phyloP scores from a whole-genome alignment of 2,888 invertebrate genomes.

The Argyresthia goedartella region DNA sequence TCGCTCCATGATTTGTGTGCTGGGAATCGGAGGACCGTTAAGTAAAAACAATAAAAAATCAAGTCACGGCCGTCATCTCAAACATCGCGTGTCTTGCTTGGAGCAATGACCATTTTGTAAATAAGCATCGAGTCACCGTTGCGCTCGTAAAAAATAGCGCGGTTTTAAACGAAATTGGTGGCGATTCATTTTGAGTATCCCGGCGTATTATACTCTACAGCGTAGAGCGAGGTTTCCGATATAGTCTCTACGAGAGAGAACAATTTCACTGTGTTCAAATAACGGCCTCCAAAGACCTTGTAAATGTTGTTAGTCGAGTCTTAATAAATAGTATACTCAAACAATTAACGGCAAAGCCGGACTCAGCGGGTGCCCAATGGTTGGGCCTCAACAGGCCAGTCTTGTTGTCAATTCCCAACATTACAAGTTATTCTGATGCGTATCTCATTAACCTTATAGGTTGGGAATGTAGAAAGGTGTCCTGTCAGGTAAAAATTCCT shows the following conservation, averaged over 20 bases:
- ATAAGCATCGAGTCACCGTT: slow-evolving; percentile 4
- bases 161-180: too few relatives aligned
- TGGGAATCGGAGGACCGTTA: not conserved
- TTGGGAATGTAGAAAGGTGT: slow-evolving; percentile 8
- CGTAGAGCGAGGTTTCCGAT: too few relatives aligned
- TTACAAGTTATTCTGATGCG: slow-evolving; percentile 8
- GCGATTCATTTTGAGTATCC: too few relatives aligned
- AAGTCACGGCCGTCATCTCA: not conserved
- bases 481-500: not conserved
- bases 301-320: not conserved
- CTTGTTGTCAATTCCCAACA: slow-evolving; percentile 1
- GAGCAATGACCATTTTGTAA: slow-evolving; percentile 9
- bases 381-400: slow-evolving; percentile 10
- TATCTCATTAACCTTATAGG: slow-evolving; percentile 10
- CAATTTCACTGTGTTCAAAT: not conserved
- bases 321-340: not conserved
- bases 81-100: slow-evolving; percentile 5
- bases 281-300: not conserved
- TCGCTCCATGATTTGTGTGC: not conserved
- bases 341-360: slow-evolving; percentile 4
- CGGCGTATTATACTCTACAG: too few relatives aligned
- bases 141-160: slow-evolving; percentile 5
- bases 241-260: not conserved
- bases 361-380: slow-evolving; percentile 4
- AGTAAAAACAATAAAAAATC: not conserved